These are phyloP conservation scores for Brachynemurus nebulosus DNA, from an alignment of 2,888 invertebrate genomes.

Conservation along the genomic window DNA sequence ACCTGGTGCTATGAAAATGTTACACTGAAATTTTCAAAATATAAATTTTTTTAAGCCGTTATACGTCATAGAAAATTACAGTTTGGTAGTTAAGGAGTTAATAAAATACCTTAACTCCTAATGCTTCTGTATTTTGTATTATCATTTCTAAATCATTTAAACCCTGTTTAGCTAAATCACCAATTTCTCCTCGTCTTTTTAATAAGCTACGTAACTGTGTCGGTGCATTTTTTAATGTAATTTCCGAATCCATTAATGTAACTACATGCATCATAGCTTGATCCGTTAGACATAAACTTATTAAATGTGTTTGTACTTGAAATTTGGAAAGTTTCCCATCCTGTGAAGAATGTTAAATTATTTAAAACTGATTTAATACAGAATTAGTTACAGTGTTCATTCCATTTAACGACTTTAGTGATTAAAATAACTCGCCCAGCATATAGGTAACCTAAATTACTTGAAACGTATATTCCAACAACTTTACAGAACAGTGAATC, in stretches of 20 bases:
- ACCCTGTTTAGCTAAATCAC: constrained; percentile 51
- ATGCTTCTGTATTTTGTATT: constrained; percentile 49
- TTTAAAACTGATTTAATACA: too few relatives aligned
- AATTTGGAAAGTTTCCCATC: constrained; percentile 50
- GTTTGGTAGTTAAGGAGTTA: background rate
- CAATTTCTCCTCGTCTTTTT: constrained; percentile 53
- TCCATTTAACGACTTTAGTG: too few relatives aligned
- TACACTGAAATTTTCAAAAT: too few relatives aligned
- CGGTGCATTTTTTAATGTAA: constrained; percentile 41
- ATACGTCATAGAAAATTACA: background rate
- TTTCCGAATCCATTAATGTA: constrained; percentile 54
- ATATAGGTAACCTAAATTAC: too few relatives aligned
- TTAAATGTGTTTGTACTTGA: constrained; percentile 55
- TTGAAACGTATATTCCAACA: too few relatives aligned
- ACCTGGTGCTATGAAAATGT: constrained; percentile 43
- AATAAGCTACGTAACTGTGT: constrained; percentile 49
- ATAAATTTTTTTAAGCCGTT: too few relatives aligned
- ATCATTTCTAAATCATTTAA: constrained; percentile 62
- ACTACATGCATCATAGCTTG: constrained; percentile 47
- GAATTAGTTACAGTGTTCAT: too few relatives aligned
- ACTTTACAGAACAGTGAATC: too few relatives aligned
- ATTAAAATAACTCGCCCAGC: too few relatives aligned
- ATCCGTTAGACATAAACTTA: constrained; percentile 52
- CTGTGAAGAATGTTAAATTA: constrained; percentile 26
- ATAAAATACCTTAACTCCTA: constrained; percentile 71